These are phyloP conservation scores for Macrobrachium nipponense DNA, from an alignment of 1,140 invertebrate species.

Conservation along the genomic window DNA sequence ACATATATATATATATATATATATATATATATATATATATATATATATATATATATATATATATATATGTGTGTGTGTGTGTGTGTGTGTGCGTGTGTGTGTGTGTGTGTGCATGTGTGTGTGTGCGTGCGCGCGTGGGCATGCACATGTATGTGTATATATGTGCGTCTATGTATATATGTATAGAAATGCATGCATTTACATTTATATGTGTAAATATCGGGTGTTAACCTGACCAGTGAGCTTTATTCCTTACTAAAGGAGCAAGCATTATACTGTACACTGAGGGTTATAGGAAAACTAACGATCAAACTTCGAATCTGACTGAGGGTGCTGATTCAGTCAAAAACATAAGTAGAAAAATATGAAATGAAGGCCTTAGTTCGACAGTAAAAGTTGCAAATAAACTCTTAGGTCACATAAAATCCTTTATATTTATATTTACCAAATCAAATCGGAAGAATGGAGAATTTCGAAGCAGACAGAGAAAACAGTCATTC, in stretches of 20 bases:
- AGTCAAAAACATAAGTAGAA: neutral
- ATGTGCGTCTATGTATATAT: neutral
- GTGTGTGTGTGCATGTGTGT: neutral
- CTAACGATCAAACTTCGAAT: too few species aligned
- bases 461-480: too few species aligned
- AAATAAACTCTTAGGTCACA: too few species aligned
- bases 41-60: slow-evolving; percentile 3
- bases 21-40: slow-evolving; percentile 1
- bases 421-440: too few species aligned
- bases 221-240: too few species aligned
- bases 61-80: neutral
- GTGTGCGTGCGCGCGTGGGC: neutral
- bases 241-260: too few species aligned
- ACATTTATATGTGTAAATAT: neutral
- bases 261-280: too few species aligned
- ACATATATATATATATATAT: slow-evolving; percentile 10
- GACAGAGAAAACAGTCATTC: too few species aligned
- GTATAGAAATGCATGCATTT: neutral
- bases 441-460: too few species aligned
- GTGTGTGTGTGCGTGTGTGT: neutral
- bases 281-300: too few species aligned
- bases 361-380: neutral
- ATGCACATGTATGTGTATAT: neutral
- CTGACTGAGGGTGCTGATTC: too few species aligned
- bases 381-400: too few species aligned